Conservation (phyloP, 2,113 vertebrate species). For the Mungos mungo region DNA sequence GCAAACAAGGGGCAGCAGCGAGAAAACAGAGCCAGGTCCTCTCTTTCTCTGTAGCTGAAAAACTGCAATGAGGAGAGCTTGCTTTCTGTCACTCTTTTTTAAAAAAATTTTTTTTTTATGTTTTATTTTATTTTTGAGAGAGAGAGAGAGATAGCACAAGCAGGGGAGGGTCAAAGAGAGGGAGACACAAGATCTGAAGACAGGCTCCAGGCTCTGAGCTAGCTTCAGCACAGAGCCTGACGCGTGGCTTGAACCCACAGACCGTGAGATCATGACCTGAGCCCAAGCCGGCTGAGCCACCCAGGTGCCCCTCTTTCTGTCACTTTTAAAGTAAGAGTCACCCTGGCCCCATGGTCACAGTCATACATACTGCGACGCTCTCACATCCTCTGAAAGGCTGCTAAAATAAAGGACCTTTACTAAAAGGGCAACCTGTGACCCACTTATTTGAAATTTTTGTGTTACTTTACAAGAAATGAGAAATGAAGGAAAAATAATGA, state of each 20-base stretch:
- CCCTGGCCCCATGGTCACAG: not conserved
- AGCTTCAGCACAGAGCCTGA: no score
- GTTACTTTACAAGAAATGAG: not conserved
- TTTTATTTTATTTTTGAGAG: no score
- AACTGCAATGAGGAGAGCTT: not conserved
- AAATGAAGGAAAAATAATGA: not conserved
- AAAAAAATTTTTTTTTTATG: no score
- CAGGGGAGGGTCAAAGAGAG: no score
- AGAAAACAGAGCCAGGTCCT: not conserved
- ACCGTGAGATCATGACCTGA: no score
- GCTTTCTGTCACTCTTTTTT: not conserved
- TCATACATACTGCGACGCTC: fast-evolving
- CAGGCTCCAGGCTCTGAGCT: no score
- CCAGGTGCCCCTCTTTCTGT: not conserved
- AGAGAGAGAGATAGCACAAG: no score
- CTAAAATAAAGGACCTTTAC: not conserved
- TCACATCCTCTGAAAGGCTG: not conserved
- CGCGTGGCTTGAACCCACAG: no score
- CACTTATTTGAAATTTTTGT: not conserved
- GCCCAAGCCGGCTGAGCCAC: no score
- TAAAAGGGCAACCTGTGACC: not conserved
- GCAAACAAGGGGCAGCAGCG: not conserved
- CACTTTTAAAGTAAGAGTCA: not conserved
- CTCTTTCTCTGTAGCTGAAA: not conserved
- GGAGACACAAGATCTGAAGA: no score